These are phyloP conservation scores for Ceratina japonica DNA, from an alignment of 1,140 invertebrate genomes.

Conservation along the genomic window DNA sequence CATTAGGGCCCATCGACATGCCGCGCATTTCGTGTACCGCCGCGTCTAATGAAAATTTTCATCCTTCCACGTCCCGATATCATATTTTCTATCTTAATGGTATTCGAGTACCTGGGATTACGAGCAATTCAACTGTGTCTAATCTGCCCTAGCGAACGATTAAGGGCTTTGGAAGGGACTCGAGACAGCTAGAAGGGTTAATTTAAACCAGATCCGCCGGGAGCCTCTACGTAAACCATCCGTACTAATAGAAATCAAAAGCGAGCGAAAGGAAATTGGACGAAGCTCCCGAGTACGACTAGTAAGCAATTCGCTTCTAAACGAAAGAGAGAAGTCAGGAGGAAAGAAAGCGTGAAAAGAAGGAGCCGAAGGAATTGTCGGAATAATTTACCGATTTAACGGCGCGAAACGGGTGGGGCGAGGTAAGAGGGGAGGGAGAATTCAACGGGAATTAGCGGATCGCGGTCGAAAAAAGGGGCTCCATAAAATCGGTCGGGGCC, in stretches of 20 bases:
- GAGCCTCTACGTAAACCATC: no score
- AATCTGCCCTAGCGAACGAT: neutral
- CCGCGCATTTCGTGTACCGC: conserved; percentile 10
- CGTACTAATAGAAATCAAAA: no score
- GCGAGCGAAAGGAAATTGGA: no score
- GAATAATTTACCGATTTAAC: conserved; percentile 18
- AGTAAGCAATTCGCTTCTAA: no score
- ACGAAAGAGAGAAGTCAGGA: neutral
- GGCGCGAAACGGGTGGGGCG: conserved; percentile 10
- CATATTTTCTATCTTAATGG: neutral
- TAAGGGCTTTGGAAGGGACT: neutral
- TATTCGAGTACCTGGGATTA: neutral
- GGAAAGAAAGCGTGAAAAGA: neutral
- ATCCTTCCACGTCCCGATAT: no score
- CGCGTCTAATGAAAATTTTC: neutral
- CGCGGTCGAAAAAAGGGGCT: conserved; percentile 28
- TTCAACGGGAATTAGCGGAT: conserved; percentile 37
- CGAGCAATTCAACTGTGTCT: neutral
- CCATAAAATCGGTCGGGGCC: conserved; percentile 24
- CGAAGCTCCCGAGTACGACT: no score
- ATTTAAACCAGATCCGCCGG: neutral
- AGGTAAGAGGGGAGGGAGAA: neutral
- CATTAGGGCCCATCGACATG: conserved; percentile 28
- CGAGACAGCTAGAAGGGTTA: neutral
- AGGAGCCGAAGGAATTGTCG: neutral